Conservation (phyloP, 2,888 invertebrate genomes). For the Aphodius granarius region DNA sequence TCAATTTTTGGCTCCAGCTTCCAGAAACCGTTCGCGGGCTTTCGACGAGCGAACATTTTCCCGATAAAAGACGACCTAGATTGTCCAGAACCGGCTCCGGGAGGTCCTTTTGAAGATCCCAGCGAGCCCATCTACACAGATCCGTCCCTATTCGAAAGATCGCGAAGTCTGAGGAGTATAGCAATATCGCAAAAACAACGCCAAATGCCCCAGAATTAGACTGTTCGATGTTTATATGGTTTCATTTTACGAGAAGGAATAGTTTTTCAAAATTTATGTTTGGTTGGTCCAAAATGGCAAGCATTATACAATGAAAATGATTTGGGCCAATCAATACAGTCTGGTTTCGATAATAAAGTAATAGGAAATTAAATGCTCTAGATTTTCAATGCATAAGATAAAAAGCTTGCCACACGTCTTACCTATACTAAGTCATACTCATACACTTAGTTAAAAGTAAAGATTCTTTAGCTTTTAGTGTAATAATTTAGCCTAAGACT, state of each 20-base stretch:
- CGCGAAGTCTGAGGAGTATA: conserved; percentile 70
- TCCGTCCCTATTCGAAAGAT: conserved; percentile 86
- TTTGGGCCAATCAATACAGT: background rate
- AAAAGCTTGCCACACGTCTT: too few relatives aligned
- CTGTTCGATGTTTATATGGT: background rate
- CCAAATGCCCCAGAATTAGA: conserved; percentile 23
- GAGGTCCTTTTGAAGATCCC: conserved; percentile 74
- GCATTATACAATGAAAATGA: background rate
- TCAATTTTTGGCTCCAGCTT: conserved; percentile 70
- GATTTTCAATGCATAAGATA: too few relatives aligned
- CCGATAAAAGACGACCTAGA: conserved; percentile 47
- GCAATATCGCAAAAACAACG: conserved; percentile 56
- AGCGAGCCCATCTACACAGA: conserved; percentile 94
- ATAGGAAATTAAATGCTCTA: too few relatives aligned
- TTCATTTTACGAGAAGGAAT: background rate
- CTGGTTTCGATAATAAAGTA: too few relatives aligned
- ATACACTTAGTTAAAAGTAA: too few relatives aligned
- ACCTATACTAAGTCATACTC: too few relatives aligned
- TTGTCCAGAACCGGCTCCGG: conserved; percentile 44
- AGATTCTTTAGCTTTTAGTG: background rate
- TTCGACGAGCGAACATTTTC: conserved; percentile 44
- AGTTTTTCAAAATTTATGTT: background rate
- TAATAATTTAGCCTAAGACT: background rate
- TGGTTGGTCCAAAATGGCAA: background rate
- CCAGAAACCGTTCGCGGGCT: conserved; percentile 69